These are phyloP conservation scores for Chaenocephalus aceratus DNA, from an alignment of 2,113 vertebrate genomes.

Conservation along the genomic window DNA sequence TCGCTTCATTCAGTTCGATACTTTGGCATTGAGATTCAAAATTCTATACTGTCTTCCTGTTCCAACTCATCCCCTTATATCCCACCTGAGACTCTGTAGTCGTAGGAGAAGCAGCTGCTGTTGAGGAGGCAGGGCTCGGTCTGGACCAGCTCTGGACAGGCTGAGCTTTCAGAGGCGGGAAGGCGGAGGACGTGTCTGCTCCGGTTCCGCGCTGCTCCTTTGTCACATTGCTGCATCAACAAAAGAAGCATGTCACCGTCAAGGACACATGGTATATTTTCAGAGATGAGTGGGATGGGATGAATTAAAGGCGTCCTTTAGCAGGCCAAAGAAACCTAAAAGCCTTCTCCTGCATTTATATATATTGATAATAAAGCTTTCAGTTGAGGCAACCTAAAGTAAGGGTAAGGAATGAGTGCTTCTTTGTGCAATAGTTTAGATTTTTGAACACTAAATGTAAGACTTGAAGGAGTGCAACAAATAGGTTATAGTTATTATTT, in stretches of 20 bases:
- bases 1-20: not conserved
- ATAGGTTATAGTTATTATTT: not conserved
- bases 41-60: not conserved
- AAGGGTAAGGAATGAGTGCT: not conserved
- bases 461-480: not conserved
- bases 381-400: not conserved
- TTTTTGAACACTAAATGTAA: not conserved
- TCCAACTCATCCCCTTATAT: not conserved
- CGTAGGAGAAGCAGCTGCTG: constrained; percentile 93
- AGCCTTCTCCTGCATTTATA: not conserved
- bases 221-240: constrained; percentile 87
- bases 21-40: not conserved
- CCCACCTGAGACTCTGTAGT: constrained; percentile 92
- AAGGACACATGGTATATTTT: not conserved
- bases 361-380: not conserved
- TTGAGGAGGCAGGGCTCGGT: constrained; percentile 90
- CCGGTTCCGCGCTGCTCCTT: constrained; percentile 83
- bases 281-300: not conserved
- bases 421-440: not conserved
- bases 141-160: constrained; percentile 89
- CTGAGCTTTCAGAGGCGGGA: constrained; percentile 70
- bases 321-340: not conserved
- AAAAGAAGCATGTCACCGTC: not conserved
- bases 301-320: not conserved
- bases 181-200: constrained; percentile 89